A percentile compares a stretch with the other conserved stretches of the same genome.
Conservation (phyloP, 2,113 vertebrate species). For the Thomomys bottae region DNA sequence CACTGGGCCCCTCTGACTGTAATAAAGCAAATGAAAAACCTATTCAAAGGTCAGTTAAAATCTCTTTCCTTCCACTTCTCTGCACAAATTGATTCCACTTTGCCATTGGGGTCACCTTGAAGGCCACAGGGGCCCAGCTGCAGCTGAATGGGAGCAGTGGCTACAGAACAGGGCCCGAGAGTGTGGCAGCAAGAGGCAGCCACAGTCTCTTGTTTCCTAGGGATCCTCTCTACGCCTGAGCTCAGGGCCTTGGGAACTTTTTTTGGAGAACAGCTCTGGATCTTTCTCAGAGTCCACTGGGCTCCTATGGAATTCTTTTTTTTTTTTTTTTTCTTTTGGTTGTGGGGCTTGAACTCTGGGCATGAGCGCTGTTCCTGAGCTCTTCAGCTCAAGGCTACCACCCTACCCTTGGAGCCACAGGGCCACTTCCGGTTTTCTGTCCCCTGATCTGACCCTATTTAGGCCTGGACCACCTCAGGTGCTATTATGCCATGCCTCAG, state of each 20-base stretch:
- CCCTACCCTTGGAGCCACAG: too few relatives aligned
- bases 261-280: not conserved
- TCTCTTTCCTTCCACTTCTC: slow-evolving; percentile 67
- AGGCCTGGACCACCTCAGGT: too few relatives aligned
- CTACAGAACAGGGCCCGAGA: accelerated
- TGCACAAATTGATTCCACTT: slow-evolving; percentile 74
- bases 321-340: too few relatives aligned
- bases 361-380: too few relatives aligned
- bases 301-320: not conserved
- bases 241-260: not conserved
- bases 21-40: slow-evolving; percentile 80
- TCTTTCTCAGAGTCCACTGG: not conserved
- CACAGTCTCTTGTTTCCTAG: not conserved
- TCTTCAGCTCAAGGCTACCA: too few relatives aligned
- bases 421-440: too few relatives aligned
- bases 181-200: not conserved
- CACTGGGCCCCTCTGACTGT: slow-evolving; percentile 50
- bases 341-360: too few relatives aligned
- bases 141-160: not conserved
- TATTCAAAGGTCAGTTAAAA: slow-evolving; percentile 78
- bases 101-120: slow-evolving; percentile 66
- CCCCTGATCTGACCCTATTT: too few relatives aligned
- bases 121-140: slow-evolving; percentile 33
- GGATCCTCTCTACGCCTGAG: not conserved
- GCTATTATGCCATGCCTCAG: too few relatives aligned